Conservation (phyloP, 2,888 invertebrate genomes). For the Norana najaformis region DNA sequence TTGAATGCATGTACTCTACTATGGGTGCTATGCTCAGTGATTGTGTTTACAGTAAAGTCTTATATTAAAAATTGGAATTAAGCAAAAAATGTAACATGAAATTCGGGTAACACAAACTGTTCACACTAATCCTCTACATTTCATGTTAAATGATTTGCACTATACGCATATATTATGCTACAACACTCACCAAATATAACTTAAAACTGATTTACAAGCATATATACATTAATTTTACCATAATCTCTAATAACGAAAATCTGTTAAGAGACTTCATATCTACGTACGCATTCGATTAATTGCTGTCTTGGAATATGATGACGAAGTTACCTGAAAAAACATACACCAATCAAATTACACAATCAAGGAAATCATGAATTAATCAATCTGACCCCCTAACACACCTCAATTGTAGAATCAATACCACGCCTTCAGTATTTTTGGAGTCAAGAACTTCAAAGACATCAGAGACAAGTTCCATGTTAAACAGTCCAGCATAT, state of each 20-base stretch:
- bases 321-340: constrained; percentile 49
- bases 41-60: no score
- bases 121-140: no score
- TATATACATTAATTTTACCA: neutral
- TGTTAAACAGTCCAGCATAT: neutral
- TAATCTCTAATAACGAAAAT: neutral
- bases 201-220: neutral
- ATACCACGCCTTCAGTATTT: no score
- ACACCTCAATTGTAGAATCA: no score
- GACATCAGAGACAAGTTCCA: neutral
- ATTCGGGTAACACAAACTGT: no score
- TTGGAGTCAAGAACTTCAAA: no score
- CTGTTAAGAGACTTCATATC: neutral
- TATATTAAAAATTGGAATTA: no score
- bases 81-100: no score
- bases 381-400: no score
- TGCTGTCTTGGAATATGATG: constrained; percentile 54
- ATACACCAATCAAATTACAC: constrained; percentile 17
- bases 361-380: no score
- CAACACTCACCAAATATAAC: neutral
- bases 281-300: constrained; percentile 51
- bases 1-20: no score
- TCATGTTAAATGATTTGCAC: neutral
- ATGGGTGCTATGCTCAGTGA: no score
- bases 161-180: neutral